Evolutionary conservation across 2,888 invertebrate species (phyloP).

Genomic region (Pilophorus perplexus): DNA sequence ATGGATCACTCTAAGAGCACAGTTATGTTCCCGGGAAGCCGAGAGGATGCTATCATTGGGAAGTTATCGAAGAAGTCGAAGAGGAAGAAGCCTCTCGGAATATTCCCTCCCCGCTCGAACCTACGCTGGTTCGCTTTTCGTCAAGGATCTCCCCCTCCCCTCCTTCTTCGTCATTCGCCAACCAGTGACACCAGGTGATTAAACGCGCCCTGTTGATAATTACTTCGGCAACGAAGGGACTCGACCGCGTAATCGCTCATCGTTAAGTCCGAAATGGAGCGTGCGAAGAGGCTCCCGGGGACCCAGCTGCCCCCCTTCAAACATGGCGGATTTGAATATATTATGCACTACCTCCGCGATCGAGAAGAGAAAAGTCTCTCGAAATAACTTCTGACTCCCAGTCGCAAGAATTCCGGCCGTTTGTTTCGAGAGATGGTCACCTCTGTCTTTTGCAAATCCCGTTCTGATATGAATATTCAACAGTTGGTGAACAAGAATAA

Average conservation of each 20-base stretch:
- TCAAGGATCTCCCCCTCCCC: not conserved
- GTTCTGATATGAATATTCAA: no score
- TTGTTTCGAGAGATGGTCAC: no score
- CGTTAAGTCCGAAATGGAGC: constrained; percentile 21
- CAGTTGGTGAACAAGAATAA: no score
- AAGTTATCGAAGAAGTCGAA: no score
- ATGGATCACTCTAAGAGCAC: not conserved
- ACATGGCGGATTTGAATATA: constrained; percentile 25
- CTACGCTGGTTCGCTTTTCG: no score
- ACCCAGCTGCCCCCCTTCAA: constrained; percentile 1
- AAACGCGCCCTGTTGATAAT: constrained; percentile 10
- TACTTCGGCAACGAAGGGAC: not conserved
- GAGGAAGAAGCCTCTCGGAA: no score
- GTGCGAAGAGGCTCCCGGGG: constrained; percentile 28
- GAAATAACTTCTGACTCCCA: no score
- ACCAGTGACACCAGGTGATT: constrained; percentile 26
- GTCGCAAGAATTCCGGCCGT: no score
- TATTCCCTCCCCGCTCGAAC: not conserved
- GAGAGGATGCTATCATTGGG: not conserved
- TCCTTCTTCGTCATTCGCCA: not conserved
- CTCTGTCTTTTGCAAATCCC: no score
- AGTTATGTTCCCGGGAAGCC: not conserved
- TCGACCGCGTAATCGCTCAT: constrained; percentile 26
- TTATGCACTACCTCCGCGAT: not conserved
- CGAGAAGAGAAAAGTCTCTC: no score